Evolutionary conservation across 1,140 invertebrate species (phyloP), one percentile per base, ranked within the genome.

Genomic region (Neuroterus valhalla): DNA sequence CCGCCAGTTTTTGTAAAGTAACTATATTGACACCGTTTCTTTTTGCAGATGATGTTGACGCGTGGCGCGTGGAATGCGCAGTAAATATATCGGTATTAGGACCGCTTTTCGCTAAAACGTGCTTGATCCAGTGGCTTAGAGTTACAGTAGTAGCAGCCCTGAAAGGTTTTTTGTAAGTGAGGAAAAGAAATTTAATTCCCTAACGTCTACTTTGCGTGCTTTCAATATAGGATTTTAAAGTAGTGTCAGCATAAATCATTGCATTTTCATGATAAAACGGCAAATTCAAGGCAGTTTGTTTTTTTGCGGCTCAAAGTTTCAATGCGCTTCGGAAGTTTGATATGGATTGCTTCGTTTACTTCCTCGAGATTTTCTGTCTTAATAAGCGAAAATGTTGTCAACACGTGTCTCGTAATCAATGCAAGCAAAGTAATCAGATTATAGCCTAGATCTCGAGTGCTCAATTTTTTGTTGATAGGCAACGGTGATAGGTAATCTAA

Each of bases 401-500:
- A n/a, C n/a, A n/a, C n/a, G n/a, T 48, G 46, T 48, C 46, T 17
- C 5, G 46, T 48, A 17, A 17, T 17, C 19, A 48, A 48, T 3
- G 46, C n/a, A 2, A 48, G 46, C 2, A 48, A 14, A 14, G 46
- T 48, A 8, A 48, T 17, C 46, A 48, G 8, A 17, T 48, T 48
- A 3, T 48, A 17, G 19, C 4, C 19, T 17, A 48, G n/a, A 2
- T n/a, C 5, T 17, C 19, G 15, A 3, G 19, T 3, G 6, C 15
- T 17, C 2, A 48, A 17, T 2, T 48, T 17, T n/a, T 15, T 17
- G 8, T 48, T 48, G n/a, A 5, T 15, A 48, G 6, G 19, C 46
- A 15, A 48, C 3, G n/a, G n/a, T n/a, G n/a, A n/a, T n/a, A n/a
- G 6, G 46, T 48, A 17, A 1, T 2, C 3, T 2, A 86, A 71